A percentile compares a stretch with the other conserved stretches of the same genome.
Evolutionary conservation across 30 jellyfish, hydroid and myxozoan genomes (phyloP).

Genomic region (Chrysaora quinquecirrha): DNA sequence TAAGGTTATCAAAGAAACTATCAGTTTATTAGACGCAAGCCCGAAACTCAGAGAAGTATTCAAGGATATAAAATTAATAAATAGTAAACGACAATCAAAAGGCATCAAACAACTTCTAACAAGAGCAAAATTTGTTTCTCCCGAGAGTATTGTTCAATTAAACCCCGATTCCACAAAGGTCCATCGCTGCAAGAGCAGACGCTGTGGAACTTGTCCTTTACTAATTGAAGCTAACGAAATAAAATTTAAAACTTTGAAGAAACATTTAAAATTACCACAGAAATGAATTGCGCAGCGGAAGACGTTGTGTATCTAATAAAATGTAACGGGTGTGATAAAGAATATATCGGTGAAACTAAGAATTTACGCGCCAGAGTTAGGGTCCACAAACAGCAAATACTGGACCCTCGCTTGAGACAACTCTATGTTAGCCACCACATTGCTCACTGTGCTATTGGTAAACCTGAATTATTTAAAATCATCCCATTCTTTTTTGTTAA

Average conservation of each 20-base stretch:
- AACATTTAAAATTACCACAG: background rate
- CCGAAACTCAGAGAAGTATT: background rate
- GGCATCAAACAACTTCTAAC: background rate
- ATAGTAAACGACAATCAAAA: background rate
- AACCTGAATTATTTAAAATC: background rate
- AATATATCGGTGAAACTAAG: conserved; percentile 20
- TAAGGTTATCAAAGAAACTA: background rate
- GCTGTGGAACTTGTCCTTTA: background rate
- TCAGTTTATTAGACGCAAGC: conserved; percentile 10
- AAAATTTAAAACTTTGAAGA: background rate
- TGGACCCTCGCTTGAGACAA: background rate
- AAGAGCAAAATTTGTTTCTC: background rate
- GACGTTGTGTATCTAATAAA: background rate
- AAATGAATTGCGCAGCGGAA: background rate
- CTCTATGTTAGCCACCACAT: background rate
- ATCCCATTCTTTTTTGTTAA: background rate
- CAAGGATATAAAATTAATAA: background rate
- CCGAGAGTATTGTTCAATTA: no score
- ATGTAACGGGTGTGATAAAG: background rate
- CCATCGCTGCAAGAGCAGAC: background rate
- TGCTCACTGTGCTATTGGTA: background rate
- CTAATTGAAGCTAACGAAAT: background rate
- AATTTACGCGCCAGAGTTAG: conserved; percentile 25
- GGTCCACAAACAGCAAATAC: background rate
- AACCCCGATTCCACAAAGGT: background rate